Conservation (phyloP, 2,113 vertebrate species). For the Gallinago undulata region DNA sequence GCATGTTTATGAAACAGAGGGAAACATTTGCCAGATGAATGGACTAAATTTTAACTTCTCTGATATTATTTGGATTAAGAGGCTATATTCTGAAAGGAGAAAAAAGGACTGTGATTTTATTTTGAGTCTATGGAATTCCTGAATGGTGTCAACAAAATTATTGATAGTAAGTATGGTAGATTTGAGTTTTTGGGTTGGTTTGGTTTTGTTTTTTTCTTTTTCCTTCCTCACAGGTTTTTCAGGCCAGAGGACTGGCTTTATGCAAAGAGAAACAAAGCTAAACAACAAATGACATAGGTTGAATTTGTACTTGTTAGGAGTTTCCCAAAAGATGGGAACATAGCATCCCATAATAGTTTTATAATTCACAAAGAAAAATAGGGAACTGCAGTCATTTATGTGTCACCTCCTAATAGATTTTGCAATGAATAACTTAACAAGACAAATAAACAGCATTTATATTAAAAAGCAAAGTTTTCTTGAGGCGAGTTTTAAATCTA, state of each 20-base stretch:
- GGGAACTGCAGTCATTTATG: not conserved
- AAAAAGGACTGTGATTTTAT: constrained; percentile 94
- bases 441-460: not conserved
- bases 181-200: constrained; percentile 47
- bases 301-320: not conserved
- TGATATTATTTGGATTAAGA: constrained; percentile 82
- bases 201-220: constrained; percentile 20
- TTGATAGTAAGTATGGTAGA: constrained; percentile 67
- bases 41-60: constrained; percentile 77
- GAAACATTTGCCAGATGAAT: constrained; percentile 75
- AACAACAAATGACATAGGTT: not conserved
- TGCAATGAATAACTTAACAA: not conserved
- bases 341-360: not conserved
- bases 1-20: constrained; percentile 69
- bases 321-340: not conserved
- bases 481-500: not conserved
- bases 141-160: constrained; percentile 63
- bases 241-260: constrained; percentile 13
- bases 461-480: not conserved
- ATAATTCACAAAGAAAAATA: not conserved
- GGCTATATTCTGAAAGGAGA: constrained; percentile 79
- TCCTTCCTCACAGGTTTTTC: constrained; percentile 52
- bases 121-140: constrained; percentile 77
- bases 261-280: not conserved
- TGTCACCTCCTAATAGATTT: not conserved